A percentile compares a stretch with the other conserved stretches of the same genome.
Evolutionary conservation across 2,113 vertebrate genomes (phyloP).

Genomic region (Pampusana beccarii): DNA sequence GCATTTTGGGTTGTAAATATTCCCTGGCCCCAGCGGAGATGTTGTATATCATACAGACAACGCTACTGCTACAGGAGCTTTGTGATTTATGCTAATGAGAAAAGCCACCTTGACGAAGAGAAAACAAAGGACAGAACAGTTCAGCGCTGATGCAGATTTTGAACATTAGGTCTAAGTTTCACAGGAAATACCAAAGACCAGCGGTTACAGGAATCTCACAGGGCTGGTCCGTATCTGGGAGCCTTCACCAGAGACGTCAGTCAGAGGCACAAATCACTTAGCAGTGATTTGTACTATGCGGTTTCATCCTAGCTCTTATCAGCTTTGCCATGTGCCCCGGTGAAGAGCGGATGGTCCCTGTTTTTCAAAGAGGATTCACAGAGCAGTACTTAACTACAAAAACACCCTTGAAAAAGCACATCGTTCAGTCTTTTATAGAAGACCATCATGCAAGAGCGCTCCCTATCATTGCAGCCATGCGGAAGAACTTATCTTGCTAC

Average conservation of each 20-base stretch:
- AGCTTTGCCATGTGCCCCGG: background rate
- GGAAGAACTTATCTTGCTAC: background rate
- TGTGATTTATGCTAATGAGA: constrained; percentile 54
- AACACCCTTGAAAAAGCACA: background rate
- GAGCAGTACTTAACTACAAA: background rate
- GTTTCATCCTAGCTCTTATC: background rate
- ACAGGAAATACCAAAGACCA: constrained; percentile 48
- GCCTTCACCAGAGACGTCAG: background rate
- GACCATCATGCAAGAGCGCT: background rate
- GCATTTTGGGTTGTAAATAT: background rate
- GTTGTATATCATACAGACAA: background rate
- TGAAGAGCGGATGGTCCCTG: background rate
- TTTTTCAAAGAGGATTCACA: background rate
- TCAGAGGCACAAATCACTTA: constrained; percentile 31
- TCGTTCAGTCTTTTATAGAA: background rate
- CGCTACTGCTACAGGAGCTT: background rate
- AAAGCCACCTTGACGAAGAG: constrained; percentile 55
- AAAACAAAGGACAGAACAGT: constrained; percentile 40
- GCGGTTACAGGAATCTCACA: constrained; percentile 31
- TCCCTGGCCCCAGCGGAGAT: background rate
- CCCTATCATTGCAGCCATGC: background rate
- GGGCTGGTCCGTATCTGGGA: background rate
- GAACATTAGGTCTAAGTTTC: constrained; percentile 61
- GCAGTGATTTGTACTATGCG: background rate
- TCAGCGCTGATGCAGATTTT: constrained; percentile 31